Conservation (phyloP, 1,140 invertebrate species). For the Pissodes strobi region DNA sequence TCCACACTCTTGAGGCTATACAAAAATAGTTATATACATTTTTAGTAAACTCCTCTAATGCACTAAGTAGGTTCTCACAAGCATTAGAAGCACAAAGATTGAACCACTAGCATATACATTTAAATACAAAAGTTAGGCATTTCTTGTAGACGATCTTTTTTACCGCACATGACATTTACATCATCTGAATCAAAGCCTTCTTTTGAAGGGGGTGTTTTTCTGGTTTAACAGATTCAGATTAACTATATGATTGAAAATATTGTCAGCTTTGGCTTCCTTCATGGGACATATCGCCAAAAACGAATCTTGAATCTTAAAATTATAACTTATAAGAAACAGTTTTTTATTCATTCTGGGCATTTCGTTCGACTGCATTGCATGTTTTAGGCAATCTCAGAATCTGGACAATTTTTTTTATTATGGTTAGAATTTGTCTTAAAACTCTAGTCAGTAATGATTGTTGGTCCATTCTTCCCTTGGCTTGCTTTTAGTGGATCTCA, state of each 20-base stretch:
- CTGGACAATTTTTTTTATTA: constrained; percentile 9
- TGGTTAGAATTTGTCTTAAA: background rate
- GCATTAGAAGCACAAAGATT: constrained; percentile 49
- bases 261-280: background rate
- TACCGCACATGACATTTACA: constrained; percentile 54
- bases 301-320: background rate
- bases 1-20: constrained; percentile 39
- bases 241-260: background rate
- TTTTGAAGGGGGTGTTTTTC: constrained; percentile 43
- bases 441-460: background rate
- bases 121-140: constrained; percentile 46
- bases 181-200: constrained; percentile 55
- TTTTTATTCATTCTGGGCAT: constrained; percentile 18
- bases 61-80: constrained; percentile 34
- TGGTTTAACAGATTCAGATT: background rate
- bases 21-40: constrained; percentile 35
- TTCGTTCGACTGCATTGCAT: constrained; percentile 29
- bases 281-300: background rate
- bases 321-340: constrained; percentile 1
- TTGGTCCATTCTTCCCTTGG: background rate
- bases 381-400: constrained; percentile 26
- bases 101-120: constrained; percentile 54
- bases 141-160: constrained; percentile 50
- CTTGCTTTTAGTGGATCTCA: constrained; percentile 4
- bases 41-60: constrained; percentile 44